Evolutionary conservation across 2,113 vertebrate species (phyloP).

Genomic region (Myotis brandtii): DNA sequence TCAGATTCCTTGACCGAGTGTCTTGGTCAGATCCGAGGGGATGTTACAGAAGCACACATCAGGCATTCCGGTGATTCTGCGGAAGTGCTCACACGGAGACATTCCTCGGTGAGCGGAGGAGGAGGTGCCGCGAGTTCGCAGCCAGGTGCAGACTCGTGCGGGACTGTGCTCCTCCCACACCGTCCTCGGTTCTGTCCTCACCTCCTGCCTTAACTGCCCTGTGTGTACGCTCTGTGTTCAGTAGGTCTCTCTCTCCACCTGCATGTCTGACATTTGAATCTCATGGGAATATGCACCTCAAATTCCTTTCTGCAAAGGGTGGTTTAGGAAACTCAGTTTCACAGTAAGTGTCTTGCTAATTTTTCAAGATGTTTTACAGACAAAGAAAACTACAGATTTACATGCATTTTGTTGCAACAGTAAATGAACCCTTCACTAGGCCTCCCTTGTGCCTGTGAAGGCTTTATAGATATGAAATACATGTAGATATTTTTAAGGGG

Average conservation of each 20-base stretch:
- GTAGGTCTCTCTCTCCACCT: constrained; percentile 74
- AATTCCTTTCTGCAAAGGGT: constrained; percentile 76
- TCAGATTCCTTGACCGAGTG: not conserved
- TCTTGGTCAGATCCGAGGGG: constrained; percentile 37
- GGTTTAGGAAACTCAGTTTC: constrained; percentile 77
- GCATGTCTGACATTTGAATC: constrained; percentile 74
- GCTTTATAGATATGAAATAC: constrained; percentile 88
- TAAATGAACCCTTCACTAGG: constrained; percentile 83
- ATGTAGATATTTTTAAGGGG: constrained; percentile 87
- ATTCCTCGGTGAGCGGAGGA: constrained; percentile 20
- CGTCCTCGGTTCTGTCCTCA: constrained; percentile 72
- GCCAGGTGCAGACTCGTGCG: constrained; percentile 28
- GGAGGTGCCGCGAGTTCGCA: not conserved
- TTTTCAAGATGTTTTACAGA: constrained; percentile 85
- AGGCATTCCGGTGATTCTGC: constrained; percentile 20
- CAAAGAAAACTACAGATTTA: constrained; percentile 83
- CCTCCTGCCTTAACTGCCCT: constrained; percentile 85
- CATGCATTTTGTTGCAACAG: constrained; percentile 87
- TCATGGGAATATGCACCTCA: constrained; percentile 74
- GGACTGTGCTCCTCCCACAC: constrained; percentile 2
- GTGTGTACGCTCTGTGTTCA: constrained; percentile 70
- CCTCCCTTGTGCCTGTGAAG: constrained; percentile 84
- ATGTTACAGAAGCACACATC: constrained; percentile 28
- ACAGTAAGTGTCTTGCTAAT: constrained; percentile 80
- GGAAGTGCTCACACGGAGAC: not conserved